A percentile compares a stretch with the other conserved stretches of the same genome.
phyloP scores from a whole-genome alignment of 2,113 vertebrate genomes.

The Paradisaea rubra region DNA sequence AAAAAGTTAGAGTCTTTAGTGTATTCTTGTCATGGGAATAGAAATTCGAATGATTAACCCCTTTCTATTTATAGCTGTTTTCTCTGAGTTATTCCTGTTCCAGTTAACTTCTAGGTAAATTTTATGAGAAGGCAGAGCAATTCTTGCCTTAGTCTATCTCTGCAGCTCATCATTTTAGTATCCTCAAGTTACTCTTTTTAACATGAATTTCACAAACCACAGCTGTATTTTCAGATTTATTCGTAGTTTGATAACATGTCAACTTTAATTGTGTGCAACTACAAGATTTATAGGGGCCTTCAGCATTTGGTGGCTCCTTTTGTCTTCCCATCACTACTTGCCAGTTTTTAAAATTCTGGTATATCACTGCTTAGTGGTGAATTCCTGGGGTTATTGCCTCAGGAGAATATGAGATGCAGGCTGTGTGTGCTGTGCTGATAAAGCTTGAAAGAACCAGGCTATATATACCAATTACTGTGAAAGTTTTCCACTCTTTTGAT shows the following conservation, averaged over 20 bases:
- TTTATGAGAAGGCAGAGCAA: neutral
- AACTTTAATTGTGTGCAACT: neutral
- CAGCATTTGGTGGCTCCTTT: neutral
- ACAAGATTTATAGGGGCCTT: neutral
- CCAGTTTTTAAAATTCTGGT: neutral
- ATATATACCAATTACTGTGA: neutral
- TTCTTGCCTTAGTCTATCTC: neutral
- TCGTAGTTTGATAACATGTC: neutral
- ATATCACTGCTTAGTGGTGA: neutral
- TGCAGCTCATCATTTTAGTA: neutral
- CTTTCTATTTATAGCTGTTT: conserved; percentile 31
- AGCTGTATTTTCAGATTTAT: neutral
- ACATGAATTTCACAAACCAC: neutral
- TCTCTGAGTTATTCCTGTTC: neutral
- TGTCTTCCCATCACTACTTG: neutral
- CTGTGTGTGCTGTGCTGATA: neutral
- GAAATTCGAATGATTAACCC: conserved; percentile 2
- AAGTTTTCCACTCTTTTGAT: neutral
- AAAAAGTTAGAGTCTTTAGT: neutral
- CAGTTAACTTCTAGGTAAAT: neutral
- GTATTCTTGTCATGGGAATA: neutral
- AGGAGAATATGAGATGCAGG: neutral
- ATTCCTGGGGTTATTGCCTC: neutral
- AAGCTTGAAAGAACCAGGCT: neutral
- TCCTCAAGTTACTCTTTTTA: neutral